Evolutionary conservation across 92 coral and sea anemone species (phyloP), one percentile per base, ranked within the genome.

Genomic region (Zoanthus sociatus): DNA sequence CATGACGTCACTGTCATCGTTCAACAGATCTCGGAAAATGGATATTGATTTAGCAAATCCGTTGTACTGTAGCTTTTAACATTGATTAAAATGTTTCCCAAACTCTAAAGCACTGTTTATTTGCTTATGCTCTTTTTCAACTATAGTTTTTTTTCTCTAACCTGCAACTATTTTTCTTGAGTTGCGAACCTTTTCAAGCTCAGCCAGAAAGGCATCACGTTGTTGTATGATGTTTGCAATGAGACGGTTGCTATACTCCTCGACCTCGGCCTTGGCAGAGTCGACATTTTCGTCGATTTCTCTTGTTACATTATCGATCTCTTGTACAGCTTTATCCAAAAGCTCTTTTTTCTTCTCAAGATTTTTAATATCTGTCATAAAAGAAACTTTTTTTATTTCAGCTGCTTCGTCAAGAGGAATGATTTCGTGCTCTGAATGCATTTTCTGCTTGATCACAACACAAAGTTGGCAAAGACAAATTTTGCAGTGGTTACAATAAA

Each of bases 401-500:
- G 42, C 42, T 37, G 42, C 42, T 37, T 37, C 42, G 42, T 37
- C 42, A 37, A 37, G 58, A 9, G 61, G 15, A 75, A 75, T 45
- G 10, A 75, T 45, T 16, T 75, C 13, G 58, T 75, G 78, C 48
- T 75, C 18, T 30, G 13, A 17, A 13, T 46, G 78, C 47, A 45
- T 7, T 46, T 75, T 13, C 14, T 46, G 16, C 51, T 75, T 75
- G 9, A 46, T 3, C 6, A 46, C 33, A 0, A 75, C 60, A 48
- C 60, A 75, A 46, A 75, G 78, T 31, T 47, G 78, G n/a, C 78
- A 75, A 5, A 46, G 61, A 75, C 78, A 75, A 32, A 46, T 6
- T 26, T 48, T 18, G 61, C 78, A 75, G 13, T 75, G 31, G 5
- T 48, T 74, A n/a, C 58, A 74, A 21, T 74, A 74, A 45, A 75